Evolutionary conservation across 1,140 invertebrate genomes (phyloP).

Genomic region (Papilio machaon): DNA sequence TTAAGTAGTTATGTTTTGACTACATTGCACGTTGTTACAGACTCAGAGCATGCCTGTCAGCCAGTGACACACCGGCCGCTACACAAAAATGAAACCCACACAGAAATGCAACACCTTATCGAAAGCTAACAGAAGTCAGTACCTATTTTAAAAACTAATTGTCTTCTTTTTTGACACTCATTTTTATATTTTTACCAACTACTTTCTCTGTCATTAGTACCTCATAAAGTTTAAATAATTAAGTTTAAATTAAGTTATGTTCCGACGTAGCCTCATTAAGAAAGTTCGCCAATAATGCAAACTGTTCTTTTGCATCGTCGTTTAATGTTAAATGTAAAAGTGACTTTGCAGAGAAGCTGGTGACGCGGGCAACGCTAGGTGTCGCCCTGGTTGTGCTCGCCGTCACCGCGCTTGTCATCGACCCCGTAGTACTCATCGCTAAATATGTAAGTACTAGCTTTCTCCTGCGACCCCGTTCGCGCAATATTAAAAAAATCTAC

Average conservation of each 20-base stretch:
- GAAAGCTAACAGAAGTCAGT: constrained; percentile 1
- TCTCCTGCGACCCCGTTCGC: no score
- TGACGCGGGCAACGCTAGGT: constrained; percentile 32
- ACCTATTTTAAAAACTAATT: no score
- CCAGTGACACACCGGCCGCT: background rate
- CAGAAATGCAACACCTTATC: constrained; percentile 4
- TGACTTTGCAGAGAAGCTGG: constrained; percentile 34
- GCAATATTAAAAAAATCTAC: no score
- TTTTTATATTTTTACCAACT: no score
- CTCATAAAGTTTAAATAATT: no score
- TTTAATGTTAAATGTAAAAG: background rate
- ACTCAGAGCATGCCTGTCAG: background rate
- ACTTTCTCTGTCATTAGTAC: no score
- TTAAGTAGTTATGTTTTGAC: no score
- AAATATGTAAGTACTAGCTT: constrained; percentile 44
- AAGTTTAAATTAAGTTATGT: no score
- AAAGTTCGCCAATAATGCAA: no score
- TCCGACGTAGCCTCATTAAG: no score
- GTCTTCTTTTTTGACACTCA: no score
- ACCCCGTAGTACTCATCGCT: constrained; percentile 42
- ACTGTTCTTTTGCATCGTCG: no score
- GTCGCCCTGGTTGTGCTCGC: constrained; percentile 37
- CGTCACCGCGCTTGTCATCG: constrained; percentile 35
- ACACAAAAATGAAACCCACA: background rate
- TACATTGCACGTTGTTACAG: background rate